Evolutionary conservation across 2,888 invertebrate species (phyloP).

Genomic region (Anticlea derivata): DNA sequence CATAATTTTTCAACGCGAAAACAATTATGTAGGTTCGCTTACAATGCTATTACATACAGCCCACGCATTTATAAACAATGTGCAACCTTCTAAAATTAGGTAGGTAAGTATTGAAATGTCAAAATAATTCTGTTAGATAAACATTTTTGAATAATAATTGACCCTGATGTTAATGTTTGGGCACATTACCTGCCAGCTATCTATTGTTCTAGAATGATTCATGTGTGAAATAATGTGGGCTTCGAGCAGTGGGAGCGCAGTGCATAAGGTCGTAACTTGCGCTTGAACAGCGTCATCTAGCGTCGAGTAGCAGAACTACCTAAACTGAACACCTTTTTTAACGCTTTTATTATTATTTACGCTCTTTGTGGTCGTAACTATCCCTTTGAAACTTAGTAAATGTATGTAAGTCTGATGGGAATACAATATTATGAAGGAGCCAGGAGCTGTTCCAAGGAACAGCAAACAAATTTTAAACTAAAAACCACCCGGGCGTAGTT

Average conservation of each 20-base stretch:
- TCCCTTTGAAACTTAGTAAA: no score
- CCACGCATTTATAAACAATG: conserved; percentile 20
- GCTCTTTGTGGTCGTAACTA: no score
- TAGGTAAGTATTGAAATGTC: conserved; percentile 29
- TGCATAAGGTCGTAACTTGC: background rate
- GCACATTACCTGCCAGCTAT: conserved; percentile 1
- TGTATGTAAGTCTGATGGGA: no score
- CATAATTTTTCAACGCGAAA: background rate
- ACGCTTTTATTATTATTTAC: no score
- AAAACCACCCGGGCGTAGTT: no score
- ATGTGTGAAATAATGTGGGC: conserved; percentile 7
- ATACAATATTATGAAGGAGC: no score
- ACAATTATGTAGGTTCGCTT: conserved; percentile 4
- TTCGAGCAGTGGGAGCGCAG: background rate
- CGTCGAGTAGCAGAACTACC: conserved; percentile 1
- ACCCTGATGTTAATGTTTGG: conserved; percentile 19
- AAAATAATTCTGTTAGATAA: conserved; percentile 24
- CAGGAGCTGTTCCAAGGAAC: no score
- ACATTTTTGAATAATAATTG: conserved; percentile 21
- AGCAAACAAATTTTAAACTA: background rate
- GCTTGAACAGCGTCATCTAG: conserved; percentile 7
- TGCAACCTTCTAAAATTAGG: conserved; percentile 20
- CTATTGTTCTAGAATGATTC: conserved; percentile 24
- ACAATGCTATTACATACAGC: conserved; percentile 12
- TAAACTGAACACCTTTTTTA: no score